phyloP scores from a whole-genome alignment of 2,888 invertebrate genomes.

The Choristoneura rosaceana region DNA sequence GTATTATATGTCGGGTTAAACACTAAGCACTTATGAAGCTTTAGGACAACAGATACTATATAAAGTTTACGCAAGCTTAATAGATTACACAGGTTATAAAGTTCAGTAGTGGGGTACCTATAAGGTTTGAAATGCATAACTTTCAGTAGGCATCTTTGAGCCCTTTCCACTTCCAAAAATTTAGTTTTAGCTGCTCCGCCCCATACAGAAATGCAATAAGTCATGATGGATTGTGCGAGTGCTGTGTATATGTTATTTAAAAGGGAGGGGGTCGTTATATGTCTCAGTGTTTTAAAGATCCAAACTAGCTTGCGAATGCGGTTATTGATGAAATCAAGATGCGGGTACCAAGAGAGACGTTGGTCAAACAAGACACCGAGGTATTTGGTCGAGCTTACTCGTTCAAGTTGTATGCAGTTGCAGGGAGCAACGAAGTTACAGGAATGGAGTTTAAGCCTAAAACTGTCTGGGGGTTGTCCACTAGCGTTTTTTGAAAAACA shows the following conservation, averaged over 20 bases:
- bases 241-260: not conserved
- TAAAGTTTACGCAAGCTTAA: not conserved
- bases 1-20: not conserved
- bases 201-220: not conserved
- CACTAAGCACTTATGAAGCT: not conserved
- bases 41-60: not conserved
- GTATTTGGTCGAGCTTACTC: not conserved
- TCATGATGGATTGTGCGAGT: not conserved
- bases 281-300: not conserved
- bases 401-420: not conserved
- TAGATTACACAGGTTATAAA: not conserved
- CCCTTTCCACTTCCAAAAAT: not conserved
- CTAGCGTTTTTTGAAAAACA: not conserved
- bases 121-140: not conserved
- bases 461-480: not conserved
- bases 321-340: not conserved
- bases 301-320: not conserved
- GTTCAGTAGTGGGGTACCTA: not conserved
- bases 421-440: not conserved
- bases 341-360: not conserved
- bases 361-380: not conserved
- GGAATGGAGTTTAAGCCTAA: not conserved
- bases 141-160: not conserved
- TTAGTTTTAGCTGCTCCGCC: not conserved
- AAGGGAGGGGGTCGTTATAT: not conserved